These are phyloP conservation scores for Distichodus sexfasciatus DNA, from an alignment of 2,797 vertebrate genomes.

Conservation along the genomic window DNA sequence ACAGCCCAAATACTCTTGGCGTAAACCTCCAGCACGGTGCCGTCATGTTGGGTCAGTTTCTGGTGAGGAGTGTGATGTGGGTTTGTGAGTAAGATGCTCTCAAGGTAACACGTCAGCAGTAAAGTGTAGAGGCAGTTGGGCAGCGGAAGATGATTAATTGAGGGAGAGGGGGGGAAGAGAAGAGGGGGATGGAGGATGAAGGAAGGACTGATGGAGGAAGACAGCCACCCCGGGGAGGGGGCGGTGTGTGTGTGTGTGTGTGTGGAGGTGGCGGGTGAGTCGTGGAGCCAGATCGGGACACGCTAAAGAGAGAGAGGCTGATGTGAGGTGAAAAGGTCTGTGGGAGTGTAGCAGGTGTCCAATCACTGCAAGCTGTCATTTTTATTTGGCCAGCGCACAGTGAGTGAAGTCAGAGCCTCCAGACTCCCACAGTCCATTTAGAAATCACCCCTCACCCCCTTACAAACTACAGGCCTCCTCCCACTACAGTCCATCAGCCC, in stretches of 20 bases:
- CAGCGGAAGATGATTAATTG: constrained; percentile 10
- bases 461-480: too few species aligned
- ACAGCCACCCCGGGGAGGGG: background rate
- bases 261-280: too few species aligned
- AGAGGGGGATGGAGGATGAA: background rate
- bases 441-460: too few species aligned
- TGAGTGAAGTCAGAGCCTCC: constrained; percentile 15
- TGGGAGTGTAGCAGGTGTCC: constrained; percentile 28
- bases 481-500: constrained; percentile 24
- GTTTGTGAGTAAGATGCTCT: background rate
- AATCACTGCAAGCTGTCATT: constrained; percentile 42
- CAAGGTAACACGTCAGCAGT: background rate
- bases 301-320: constrained; percentile 27
- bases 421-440: constrained; percentile 3
- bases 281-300: constrained; percentile 8
- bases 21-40: too few species aligned
- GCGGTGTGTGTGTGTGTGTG: background rate
- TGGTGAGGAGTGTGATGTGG: too few species aligned
- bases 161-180: background rate
- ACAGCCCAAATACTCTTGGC: too few species aligned
- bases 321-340: constrained; percentile 35
- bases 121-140: background rate
- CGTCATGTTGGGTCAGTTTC: too few species aligned
- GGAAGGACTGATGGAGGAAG: background rate
- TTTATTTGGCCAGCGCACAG: constrained; percentile 22